A percentile compares a stretch with the other conserved stretches of the same genome.
Evolutionary conservation across 2,113 vertebrate genomes (phyloP).

Genomic region (Ciconia boyciana): DNA sequence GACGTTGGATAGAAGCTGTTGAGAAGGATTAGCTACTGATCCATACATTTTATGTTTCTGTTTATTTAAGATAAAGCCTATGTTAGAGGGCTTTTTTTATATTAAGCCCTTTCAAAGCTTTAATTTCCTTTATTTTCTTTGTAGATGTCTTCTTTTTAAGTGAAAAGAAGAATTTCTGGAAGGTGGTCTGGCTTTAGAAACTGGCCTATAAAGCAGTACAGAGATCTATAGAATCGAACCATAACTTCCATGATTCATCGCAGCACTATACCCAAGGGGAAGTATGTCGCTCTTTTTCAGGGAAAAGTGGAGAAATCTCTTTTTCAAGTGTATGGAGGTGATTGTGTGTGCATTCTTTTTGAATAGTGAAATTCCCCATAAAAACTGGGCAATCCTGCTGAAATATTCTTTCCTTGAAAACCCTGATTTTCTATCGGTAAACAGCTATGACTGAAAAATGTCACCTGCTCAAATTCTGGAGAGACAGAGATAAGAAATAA

Average conservation of each 20-base stretch:
- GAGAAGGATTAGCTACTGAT: constrained; percentile 34
- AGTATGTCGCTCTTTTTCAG: neutral
- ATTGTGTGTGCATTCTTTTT: neutral
- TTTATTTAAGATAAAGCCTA: constrained; percentile 20
- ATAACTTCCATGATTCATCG: neutral
- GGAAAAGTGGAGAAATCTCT: neutral
- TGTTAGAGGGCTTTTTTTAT: neutral
- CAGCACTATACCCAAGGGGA: neutral
- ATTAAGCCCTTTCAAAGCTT: neutral
- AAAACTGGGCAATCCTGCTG: neutral
- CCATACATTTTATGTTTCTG: neutral
- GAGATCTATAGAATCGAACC: neutral
- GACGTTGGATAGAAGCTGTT: neutral
- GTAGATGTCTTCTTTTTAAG: neutral
- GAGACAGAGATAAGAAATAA: neutral
- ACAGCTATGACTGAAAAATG: neutral
- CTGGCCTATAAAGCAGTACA: neutral
- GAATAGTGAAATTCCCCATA: neutral
- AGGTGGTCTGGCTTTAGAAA: neutral
- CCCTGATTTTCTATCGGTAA: neutral
- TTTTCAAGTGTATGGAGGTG: neutral
- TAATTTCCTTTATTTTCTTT: neutral
- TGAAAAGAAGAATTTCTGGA: neutral
- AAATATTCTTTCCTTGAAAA: neutral
- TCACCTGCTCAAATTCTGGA: neutral